phyloP scores from a whole-genome alignment of 30 jellyfish, hydroid and myxozoan genomes.

The Mastigias papua region DNA sequence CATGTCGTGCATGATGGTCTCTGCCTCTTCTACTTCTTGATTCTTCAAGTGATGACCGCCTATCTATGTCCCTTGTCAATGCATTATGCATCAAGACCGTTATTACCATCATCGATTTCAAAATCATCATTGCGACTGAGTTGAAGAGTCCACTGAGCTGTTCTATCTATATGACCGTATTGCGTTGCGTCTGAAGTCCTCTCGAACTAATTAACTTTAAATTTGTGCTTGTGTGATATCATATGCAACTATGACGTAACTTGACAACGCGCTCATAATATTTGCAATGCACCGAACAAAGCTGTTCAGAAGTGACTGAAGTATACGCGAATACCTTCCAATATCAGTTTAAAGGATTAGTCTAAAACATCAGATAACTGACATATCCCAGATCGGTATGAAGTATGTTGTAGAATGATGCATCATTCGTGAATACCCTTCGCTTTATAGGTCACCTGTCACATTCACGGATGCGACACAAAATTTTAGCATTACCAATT shows the following conservation, averaged over 20 bases:
- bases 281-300: conserved; percentile 44
- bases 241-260: background rate
- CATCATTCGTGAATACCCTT: background rate
- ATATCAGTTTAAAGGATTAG: conserved; percentile 37
- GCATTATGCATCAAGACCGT: background rate
- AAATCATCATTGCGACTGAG: background rate
- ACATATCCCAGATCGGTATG: conserved; percentile 21
- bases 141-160: background rate
- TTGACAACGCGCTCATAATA: conserved; percentile 66
- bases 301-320: background rate
- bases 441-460: too few species aligned
- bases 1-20: background rate
- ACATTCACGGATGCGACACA: too few species aligned
- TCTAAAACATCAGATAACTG: background rate
- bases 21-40: background rate
- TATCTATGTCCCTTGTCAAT: background rate
- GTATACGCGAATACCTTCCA: conserved; percentile 27
- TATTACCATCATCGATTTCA: background rate
- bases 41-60: background rate
- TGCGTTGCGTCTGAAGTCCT: background rate
- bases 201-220: background rate
- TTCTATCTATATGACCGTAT: background rate
- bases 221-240: background rate
- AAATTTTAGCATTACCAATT: conserved; percentile 6
- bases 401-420: background rate